Conservation (phyloP, 2,888 invertebrate species). For the Sycophila texana region DNA sequence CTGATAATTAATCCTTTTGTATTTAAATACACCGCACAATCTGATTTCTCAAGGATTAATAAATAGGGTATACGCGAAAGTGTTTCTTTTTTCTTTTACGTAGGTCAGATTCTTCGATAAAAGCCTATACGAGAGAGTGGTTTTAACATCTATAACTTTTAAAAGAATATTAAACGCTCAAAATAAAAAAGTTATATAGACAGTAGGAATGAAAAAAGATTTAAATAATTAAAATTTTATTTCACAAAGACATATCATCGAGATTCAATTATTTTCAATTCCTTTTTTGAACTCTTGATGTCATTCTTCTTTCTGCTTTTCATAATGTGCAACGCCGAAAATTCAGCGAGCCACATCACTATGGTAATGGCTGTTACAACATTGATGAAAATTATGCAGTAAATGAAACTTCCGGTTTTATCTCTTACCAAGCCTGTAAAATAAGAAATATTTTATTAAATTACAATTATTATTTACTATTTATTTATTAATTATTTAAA, state of each 20-base stretch:
- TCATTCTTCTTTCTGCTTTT: constrained; percentile 3
- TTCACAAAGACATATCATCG: neutral
- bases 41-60: too few species aligned
- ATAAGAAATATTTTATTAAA: neutral
- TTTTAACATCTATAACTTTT: too few species aligned
- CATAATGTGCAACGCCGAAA: constrained; percentile 1
- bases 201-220: neutral
- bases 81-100: too few species aligned
- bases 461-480: neutral
- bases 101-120: too few species aligned
- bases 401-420: constrained; percentile 78
- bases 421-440: constrained; percentile 80
- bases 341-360: constrained; percentile 79
- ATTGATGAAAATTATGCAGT: constrained; percentile 81
- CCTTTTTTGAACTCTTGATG: neutral
- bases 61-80: too few species aligned
- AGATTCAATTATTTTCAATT: constrained; percentile 6
- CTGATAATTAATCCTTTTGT: too few species aligned
- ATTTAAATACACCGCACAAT: too few species aligned
- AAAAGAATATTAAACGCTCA: too few species aligned
- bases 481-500: too few species aligned
- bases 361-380: constrained; percentile 79
- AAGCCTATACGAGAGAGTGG: too few species aligned
- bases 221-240: neutral
- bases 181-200: neutral